Evolutionary conservation across 1,140 invertebrate species (phyloP).

Genomic region (Alviniconcha marisindica): DNA sequence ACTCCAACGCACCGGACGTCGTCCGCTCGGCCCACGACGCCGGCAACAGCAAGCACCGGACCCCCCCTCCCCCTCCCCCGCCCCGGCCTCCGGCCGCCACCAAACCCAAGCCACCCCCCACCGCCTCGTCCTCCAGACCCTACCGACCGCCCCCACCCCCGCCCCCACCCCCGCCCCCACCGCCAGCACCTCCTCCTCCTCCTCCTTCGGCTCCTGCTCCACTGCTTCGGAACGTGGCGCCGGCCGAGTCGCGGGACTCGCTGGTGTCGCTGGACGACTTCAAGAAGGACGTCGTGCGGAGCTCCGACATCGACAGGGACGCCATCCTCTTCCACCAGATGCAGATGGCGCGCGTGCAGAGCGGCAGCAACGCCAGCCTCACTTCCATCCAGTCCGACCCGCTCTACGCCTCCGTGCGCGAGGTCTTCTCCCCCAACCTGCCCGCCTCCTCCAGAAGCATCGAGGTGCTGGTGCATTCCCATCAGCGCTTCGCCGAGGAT

Average conservation of each 20-base stretch:
- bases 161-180: slow-evolving; percentile 15
- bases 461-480: slow-evolving; percentile 68
- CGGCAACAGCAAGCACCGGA: neutral
- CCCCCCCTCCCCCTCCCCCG: neutral
- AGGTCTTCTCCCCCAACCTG: slow-evolving; percentile 40
- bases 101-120: neutral
- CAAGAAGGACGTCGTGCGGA: slow-evolving; percentile 47
- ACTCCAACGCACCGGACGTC: neutral
- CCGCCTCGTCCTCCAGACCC: neutral
- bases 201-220: slow-evolving; percentile 37
- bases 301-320: slow-evolving; percentile 66
- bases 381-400: slow-evolving; percentile 70
- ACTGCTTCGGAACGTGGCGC: slow-evolving; percentile 10
- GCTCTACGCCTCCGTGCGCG: slow-evolving; percentile 55
- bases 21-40: slow-evolving; percentile 19
- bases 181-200: slow-evolving; percentile 27
- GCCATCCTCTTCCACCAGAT: slow-evolving; percentile 71
- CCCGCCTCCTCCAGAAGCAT: slow-evolving; percentile 67
- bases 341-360: slow-evolving; percentile 64
- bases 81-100: slow-evolving; percentile 1
- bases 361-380: slow-evolving; percentile 63
- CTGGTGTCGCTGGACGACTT: slow-evolving; percentile 65
- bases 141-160: neutral
- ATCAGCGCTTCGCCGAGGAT: neutral
- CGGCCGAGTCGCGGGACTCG: slow-evolving; percentile 51